Evolutionary conservation across 2,113 vertebrate genomes (phyloP).

Genomic region (Tylochromis polylepis): DNA sequence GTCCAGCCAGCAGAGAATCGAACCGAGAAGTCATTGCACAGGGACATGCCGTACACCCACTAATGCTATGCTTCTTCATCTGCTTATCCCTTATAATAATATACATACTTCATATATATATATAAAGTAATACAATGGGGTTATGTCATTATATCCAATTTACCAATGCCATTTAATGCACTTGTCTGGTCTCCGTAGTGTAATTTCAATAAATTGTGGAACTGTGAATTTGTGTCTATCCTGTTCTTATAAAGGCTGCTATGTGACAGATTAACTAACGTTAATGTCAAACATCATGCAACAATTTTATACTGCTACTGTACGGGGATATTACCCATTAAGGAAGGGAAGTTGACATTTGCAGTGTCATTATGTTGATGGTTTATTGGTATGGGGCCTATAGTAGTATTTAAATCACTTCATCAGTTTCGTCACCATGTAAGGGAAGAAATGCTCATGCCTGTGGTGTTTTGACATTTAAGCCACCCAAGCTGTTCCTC

Average conservation of each 20-base stretch:
- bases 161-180: neutral
- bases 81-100: too few species aligned
- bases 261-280: neutral
- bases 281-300: neutral
- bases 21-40: neutral
- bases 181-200: rapidly evolving
- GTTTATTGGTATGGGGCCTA: neutral
- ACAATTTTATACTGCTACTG: neutral
- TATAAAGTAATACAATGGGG: neutral
- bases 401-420: neutral
- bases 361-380: neutral
- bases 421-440: neutral
- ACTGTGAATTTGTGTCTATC: neutral
- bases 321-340: neutral
- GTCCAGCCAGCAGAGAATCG: neutral
- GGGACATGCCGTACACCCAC: neutral
- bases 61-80: neutral
- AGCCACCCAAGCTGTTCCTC: neutral
- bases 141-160: neutral
- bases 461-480: constrained; percentile 34
- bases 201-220: neutral
- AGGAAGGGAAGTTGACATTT: constrained; percentile 38
- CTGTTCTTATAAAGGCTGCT: neutral
- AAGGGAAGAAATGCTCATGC: constrained; percentile 14
- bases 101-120: neutral